Conservation (phyloP, 2,888 invertebrate genomes). For the Orthonevra nobilis region DNA sequence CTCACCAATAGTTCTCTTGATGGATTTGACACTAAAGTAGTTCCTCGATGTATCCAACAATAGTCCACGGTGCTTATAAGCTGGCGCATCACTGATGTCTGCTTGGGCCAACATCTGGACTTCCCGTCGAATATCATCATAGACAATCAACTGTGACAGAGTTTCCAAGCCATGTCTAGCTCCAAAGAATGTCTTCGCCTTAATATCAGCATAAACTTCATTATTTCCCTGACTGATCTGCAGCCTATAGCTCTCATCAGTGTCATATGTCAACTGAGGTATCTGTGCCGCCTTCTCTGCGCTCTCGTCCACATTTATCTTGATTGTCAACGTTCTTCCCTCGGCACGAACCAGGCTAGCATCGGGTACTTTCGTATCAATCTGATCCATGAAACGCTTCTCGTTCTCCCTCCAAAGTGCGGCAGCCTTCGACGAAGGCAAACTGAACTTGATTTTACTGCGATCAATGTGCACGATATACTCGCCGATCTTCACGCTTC, state of each 20-base stretch:
- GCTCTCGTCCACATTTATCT: constrained; percentile 76
- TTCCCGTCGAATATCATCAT: constrained; percentile 79
- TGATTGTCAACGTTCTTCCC: constrained; percentile 79
- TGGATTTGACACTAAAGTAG: constrained; percentile 87
- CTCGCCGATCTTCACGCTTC: constrained; percentile 79
- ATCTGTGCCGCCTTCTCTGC: constrained; percentile 56
- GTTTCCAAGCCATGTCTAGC: constrained; percentile 85
- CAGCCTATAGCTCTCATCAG: constrained; percentile 82
- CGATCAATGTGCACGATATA: constrained; percentile 80
- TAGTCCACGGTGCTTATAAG: constrained; percentile 93
- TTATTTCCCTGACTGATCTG: constrained; percentile 77
- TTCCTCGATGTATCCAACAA: constrained; percentile 95
- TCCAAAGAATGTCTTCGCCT: constrained; percentile 83
- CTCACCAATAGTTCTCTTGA: constrained; percentile 86
- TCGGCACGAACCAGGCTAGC: constrained; percentile 74
- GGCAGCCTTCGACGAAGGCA: constrained; percentile 74
- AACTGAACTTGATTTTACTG: constrained; percentile 76
- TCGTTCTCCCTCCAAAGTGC: constrained; percentile 76
- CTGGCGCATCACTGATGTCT: constrained; percentile 87
- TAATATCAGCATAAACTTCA: constrained; percentile 80
- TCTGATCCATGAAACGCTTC: constrained; percentile 78
- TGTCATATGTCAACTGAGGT: constrained; percentile 80
- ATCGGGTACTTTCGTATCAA: constrained; percentile 76
- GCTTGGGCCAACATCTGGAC: constrained; percentile 84
- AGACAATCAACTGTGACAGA: constrained; percentile 78